Evolutionary conservation across 2,888 invertebrate species (phyloP).

Genomic region (Machimus atricapillus): DNA sequence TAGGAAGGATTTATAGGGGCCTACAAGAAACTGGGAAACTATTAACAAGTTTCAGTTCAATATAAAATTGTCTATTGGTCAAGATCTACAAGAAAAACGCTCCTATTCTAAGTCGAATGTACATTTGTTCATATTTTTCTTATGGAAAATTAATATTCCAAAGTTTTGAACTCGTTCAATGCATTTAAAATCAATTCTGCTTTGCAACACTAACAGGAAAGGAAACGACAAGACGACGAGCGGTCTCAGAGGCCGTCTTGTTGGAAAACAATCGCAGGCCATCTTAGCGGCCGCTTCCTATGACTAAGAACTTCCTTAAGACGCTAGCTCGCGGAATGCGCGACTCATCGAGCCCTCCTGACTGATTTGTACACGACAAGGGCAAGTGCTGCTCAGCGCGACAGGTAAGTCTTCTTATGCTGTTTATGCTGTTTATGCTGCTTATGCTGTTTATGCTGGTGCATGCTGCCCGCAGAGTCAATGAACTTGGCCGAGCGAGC

Average conservation of each 20-base stretch:
- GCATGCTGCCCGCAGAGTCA: neutral
- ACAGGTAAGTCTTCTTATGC: constrained; percentile 21
- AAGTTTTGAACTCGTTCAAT: neutral
- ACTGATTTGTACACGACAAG: constrained; percentile 36
- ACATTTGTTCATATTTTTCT: neutral
- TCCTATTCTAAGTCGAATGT: neutral
- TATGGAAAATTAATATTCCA: neutral
- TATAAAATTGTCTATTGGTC: no score
- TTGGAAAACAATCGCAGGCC: neutral
- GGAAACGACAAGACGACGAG: constrained; percentile 16
- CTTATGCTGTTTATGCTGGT: neutral
- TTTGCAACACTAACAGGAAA: neutral
- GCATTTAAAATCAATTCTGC: neutral
- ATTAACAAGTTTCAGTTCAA: no score
- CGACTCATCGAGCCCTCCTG: neutral
- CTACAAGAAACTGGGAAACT: no score
- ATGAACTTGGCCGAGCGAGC: constrained; percentile 7
- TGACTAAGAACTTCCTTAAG: neutral
- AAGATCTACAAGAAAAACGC: no score
- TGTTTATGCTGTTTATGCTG: neutral
- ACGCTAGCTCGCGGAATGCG: neutral
- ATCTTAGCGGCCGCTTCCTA: neutral
- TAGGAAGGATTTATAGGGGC: no score
- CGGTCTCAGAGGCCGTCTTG: constrained; percentile 1
- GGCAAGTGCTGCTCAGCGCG: constrained; percentile 9